Evolutionary conservation across 2,888 invertebrate genomes (phyloP).

Genomic region (Callyntrura sp.): DNA sequence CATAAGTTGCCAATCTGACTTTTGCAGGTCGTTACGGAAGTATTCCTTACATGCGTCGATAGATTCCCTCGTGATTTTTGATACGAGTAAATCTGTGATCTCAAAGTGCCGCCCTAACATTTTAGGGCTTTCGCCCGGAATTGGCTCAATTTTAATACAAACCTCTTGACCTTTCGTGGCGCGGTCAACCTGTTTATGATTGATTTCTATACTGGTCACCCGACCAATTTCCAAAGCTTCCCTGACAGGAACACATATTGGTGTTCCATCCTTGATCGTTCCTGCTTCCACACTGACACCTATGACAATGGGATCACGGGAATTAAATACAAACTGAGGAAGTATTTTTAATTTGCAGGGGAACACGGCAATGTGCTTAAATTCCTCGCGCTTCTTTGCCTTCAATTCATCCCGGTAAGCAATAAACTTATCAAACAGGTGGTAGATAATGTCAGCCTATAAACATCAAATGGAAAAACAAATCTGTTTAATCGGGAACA

Average conservation of each 20-base stretch:
- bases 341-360: constrained; percentile 95
- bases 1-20: constrained; percentile 99
- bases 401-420: constrained; percentile 96
- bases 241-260: constrained; percentile 98
- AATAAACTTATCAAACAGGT: constrained; percentile 99
- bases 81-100: constrained; percentile 96
- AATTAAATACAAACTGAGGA: constrained; percentile 97
- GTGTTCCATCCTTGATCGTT: constrained; percentile 97
- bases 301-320: constrained; percentile 98
- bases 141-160: constrained; percentile 98
- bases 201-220: constrained; percentile 97
- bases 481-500: not conserved
- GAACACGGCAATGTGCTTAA: constrained; percentile 98
- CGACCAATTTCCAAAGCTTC: constrained; percentile 98
- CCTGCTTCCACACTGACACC: constrained; percentile 99
- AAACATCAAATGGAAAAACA: constrained; percentile 44
- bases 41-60: constrained; percentile 99
- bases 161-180: constrained; percentile 98
- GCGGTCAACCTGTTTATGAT: constrained; percentile 97
- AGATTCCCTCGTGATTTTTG: constrained; percentile 98
- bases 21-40: constrained; percentile 98
- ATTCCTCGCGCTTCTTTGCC: constrained; percentile 96
- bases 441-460: constrained; percentile 99
- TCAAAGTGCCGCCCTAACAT: constrained; percentile 99
- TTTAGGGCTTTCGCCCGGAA: constrained; percentile 99